Percentiles rank a stretch among this genome's conserved stretches.
These are phyloP conservation scores for Meiosimyza platycephala DNA, from an alignment of 2,888 invertebrate species.

Conservation along the genomic window DNA sequence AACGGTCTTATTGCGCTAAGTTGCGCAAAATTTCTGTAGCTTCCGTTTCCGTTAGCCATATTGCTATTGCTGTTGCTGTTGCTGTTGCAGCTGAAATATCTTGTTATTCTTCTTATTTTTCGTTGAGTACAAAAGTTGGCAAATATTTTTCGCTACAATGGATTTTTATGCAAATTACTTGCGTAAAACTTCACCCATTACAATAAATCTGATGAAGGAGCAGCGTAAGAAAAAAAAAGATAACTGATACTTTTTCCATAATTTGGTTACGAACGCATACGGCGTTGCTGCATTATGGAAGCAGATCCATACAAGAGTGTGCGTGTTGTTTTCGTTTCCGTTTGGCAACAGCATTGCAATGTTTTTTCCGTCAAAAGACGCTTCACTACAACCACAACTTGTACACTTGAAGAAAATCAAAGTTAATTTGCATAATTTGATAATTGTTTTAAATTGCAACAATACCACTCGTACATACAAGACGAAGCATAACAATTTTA, in stretches of 20 bases:
- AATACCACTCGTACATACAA: constrained; percentile 40
- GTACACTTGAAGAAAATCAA: constrained; percentile 31
- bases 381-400: not conserved
- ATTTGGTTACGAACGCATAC: constrained; percentile 48
- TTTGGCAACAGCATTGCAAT: not conserved
- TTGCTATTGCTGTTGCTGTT: no score
- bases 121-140: constrained; percentile 9
- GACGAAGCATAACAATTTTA: constrained; percentile 7
- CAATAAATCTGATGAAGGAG: constrained; percentile 31
- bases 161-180: constrained; percentile 64
- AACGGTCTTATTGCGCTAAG: constrained; percentile 6
- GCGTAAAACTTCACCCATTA: constrained; percentile 50
- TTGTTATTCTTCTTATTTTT: not conserved
- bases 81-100: not conserved
- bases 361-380: not conserved
- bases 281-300: not conserved
- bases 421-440: constrained; percentile 63
- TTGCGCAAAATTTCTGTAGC: constrained; percentile 10
- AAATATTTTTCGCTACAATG: constrained; percentile 56
- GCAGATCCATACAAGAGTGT: not conserved
- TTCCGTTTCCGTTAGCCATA: not conserved
- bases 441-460: constrained; percentile 63
- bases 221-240: no score
- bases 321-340: constrained; percentile 21
- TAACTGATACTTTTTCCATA: constrained; percentile 51